phyloP scores from a whole-genome alignment of 2,888 invertebrate genomes.

The Rhingia campestris region DNA sequence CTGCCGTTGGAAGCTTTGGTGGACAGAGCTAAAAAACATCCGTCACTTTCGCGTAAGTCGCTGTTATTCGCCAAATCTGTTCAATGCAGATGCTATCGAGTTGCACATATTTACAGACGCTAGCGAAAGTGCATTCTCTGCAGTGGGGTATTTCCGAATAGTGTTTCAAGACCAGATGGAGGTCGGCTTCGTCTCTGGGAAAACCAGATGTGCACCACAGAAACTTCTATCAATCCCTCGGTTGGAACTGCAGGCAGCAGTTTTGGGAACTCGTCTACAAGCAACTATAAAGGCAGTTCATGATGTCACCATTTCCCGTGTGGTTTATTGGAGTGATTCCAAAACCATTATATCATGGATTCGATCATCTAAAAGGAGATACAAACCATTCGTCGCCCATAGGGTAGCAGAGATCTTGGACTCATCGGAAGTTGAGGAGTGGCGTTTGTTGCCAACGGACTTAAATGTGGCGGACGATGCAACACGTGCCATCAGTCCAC shows the following conservation, averaged over 20 bases:
- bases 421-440: background rate
- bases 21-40: slow-evolving; percentile 4
- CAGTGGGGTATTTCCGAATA: slow-evolving; percentile 62
- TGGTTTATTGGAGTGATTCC: slow-evolving; percentile 1
- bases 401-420: background rate
- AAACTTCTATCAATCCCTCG: slow-evolving; percentile 11
- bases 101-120: slow-evolving; percentile 66
- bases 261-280: slow-evolving; percentile 17
- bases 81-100: slow-evolving; percentile 19
- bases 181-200: slow-evolving; percentile 60
- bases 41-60: background rate
- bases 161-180: slow-evolving; percentile 31
- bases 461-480: slow-evolving; percentile 9
- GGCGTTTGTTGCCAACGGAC: slow-evolving; percentile 1
- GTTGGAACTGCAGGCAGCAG: slow-evolving; percentile 19
- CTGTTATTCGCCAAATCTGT: slow-evolving; percentile 21
- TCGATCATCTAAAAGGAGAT: slow-evolving; percentile 62
- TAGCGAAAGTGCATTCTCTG: slow-evolving; percentile 71
- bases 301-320: background rate
- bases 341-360: slow-evolving; percentile 4
- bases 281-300: slow-evolving; percentile 1
- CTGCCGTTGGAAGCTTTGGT: slow-evolving; percentile 29
- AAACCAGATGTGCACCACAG: slow-evolving; percentile 39
- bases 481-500: background rate
- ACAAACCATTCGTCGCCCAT: slow-evolving; percentile 34